A percentile compares a stretch with the other conserved stretches of the same genome.
Evolutionary conservation across 2,888 invertebrate genomes (phyloP).

Genomic region (Cotesia congregata): DNA sequence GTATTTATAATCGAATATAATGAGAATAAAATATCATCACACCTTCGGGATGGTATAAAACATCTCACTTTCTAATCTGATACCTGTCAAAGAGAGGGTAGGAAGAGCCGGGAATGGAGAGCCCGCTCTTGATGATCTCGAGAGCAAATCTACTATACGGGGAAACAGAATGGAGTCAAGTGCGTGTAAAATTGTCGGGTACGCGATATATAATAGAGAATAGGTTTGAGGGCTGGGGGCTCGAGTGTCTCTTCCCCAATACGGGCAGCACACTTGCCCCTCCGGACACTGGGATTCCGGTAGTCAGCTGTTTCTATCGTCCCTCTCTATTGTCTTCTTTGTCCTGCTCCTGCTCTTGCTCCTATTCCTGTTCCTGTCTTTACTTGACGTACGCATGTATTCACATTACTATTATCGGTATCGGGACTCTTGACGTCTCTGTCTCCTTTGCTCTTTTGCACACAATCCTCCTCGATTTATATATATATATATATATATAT

Average conservation of each 20-base stretch:
- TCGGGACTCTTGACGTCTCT: constrained; percentile 32
- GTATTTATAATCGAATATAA: constrained; percentile 7
- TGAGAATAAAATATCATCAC: constrained; percentile 44
- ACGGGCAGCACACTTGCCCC: constrained; percentile 56
- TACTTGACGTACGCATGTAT: constrained; percentile 46
- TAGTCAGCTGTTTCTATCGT: constrained; percentile 64
- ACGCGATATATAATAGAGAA: constrained; percentile 61
- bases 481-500: no score
- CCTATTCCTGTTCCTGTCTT: neutral
- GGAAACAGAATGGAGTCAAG: constrained; percentile 72
- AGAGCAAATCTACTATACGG: constrained; percentile 27
- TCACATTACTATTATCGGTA: constrained; percentile 51
- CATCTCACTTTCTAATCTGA: constrained; percentile 19
- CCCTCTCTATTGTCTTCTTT: constrained; percentile 37
- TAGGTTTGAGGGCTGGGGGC: constrained; percentile 42
- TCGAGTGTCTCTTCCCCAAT: constrained; percentile 46
- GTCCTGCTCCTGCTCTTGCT: constrained; percentile 10
- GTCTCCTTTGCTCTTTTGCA: constrained; percentile 45
- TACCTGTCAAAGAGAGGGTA: constrained; percentile 37
- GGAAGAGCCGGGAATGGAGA: neutral
- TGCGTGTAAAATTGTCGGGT: constrained; percentile 74
- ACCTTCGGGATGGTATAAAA: constrained; percentile 25
- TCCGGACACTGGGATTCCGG: constrained; percentile 66
- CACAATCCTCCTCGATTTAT: constrained; percentile 9
- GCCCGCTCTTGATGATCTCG: constrained; percentile 17